phyloP scores from a whole-genome alignment of 2,888 invertebrate genomes.

The Drosophila tanythrix region DNA sequence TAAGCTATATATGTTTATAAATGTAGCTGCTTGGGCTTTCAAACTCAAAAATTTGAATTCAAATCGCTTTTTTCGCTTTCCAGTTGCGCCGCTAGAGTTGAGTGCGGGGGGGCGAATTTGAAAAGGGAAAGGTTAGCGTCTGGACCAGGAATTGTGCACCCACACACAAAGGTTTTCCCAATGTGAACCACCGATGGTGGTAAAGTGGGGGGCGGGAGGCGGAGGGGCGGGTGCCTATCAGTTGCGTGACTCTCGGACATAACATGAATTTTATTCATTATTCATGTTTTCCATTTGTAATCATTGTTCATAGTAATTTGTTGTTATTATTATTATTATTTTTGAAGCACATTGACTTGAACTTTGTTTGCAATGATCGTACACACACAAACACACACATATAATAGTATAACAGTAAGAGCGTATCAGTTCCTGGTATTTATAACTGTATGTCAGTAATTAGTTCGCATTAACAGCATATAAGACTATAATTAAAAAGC shows the following conservation, averaged over 20 bases:
- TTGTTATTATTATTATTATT: slow-evolving; percentile 9
- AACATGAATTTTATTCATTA: slow-evolving; percentile 12
- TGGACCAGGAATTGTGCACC: slow-evolving; percentile 16
- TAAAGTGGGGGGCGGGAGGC: background rate
- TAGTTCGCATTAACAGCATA: background rate
- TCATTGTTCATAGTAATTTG: slow-evolving; percentile 35
- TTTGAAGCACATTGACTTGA: background rate
- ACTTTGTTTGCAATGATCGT: background rate
- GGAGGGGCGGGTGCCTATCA: background rate
- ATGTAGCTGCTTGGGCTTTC: slow-evolving; percentile 33
- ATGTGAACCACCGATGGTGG: background rate
- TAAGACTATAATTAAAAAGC: background rate
- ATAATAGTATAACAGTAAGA: slow-evolving; percentile 9
- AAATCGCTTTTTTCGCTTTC: slow-evolving; percentile 59
- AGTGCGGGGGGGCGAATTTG: background rate
- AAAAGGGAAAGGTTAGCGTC: slow-evolving; percentile 23
- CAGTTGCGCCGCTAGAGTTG: slow-evolving; percentile 24
- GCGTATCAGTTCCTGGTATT: background rate
- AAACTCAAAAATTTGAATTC: slow-evolving; percentile 59
- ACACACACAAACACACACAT: background rate
- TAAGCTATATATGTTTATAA: background rate
- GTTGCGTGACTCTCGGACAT: slow-evolving; percentile 62
- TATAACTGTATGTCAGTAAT: background rate
- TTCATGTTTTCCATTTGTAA: slow-evolving; percentile 20
- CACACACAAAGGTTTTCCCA: slow-evolving; percentile 14